Base-by-base conservation (phyloP, 1,140 invertebrate genomes). In the Ceratoteleas bidentatus region DNA sequence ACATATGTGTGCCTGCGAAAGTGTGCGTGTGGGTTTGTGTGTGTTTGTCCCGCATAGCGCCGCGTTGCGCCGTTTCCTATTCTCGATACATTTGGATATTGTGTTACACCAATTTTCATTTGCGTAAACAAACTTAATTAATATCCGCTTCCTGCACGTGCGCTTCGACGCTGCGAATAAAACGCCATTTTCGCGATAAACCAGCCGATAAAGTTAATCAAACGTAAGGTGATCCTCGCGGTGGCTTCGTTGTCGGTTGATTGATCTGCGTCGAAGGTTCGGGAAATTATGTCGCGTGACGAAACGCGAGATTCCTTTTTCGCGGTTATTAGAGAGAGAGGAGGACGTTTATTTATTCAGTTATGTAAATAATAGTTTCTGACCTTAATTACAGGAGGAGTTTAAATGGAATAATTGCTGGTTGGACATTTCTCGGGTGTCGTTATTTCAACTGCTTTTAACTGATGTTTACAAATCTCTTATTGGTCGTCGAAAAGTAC, bases 31-130 rank as follows among this genome's bases (percentile, higher is more conserved):
- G n/a, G n/a, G n/a, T n/a, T n/a, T n/a, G n/a, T n/a, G n/a, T 47
- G 47, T 45, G 45, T 43, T 43, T 58, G 53, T 56, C 33, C 11
- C 60, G 53, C 40, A 45, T 40, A 62, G 56, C 47, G 14, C 52
- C 13, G 2, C 38, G 53, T 38, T 58, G 38, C 53, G 52, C 36
- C 52, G 68, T 54, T 72, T 66, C 49, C 56, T 66, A 60, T 66
- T 66, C 49, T 60, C 68, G 16, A 64, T 69, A 69, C 62, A 68
- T 80, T 80, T 43, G 9, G 56, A 68, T 73, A 79, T 79, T 58
- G 50, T 61, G 56, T 73, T 79, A 64, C 57, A 70, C 50, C 74
- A 13, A 62, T 69, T 52, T 77, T 56, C 74, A 62, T 61, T 69
- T 69, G 50, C 56, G 16, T 61, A 68, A 58, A 58, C 47, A 61